These are phyloP conservation scores for Heliothis virescens DNA, from an alignment of 1,140 invertebrate species.

Conservation along the genomic window DNA sequence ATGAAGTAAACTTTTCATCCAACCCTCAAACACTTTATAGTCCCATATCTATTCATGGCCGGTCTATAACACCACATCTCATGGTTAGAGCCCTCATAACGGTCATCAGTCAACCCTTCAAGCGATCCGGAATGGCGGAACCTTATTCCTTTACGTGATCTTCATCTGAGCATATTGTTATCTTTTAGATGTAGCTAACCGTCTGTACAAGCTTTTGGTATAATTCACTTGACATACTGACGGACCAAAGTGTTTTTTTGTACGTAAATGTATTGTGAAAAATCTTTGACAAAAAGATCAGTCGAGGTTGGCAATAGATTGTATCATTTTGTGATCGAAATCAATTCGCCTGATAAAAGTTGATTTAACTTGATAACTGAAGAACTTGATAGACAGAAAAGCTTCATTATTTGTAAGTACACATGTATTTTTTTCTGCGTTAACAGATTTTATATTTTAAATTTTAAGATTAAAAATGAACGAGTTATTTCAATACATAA, in stretches of 20 bases:
- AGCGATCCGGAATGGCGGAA: constrained; percentile 10
- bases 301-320: too few relatives aligned
- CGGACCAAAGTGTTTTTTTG: background rate
- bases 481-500: background rate
- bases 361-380: too few relatives aligned
- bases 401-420: too few relatives aligned
- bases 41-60: background rate
- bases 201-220: background rate
- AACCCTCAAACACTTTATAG: background rate
- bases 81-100: background rate
- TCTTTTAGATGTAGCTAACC: constrained; percentile 23
- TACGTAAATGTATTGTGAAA: background rate
- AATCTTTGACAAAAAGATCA: background rate
- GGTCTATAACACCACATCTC: background rate
- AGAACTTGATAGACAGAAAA: too few relatives aligned
- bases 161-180: constrained; percentile 5
- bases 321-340: too few relatives aligned
- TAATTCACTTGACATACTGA: background rate
- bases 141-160: constrained; percentile 35
- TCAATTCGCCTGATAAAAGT: too few relatives aligned
- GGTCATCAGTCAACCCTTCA: constrained; percentile 29
- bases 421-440: too few relatives aligned
- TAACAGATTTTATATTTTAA: background rate
- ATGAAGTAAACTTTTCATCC: background rate
- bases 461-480: background rate